phyloP scores from a whole-genome alignment of 2,113 vertebrate genomes.

The Pithys albifrons region DNA sequence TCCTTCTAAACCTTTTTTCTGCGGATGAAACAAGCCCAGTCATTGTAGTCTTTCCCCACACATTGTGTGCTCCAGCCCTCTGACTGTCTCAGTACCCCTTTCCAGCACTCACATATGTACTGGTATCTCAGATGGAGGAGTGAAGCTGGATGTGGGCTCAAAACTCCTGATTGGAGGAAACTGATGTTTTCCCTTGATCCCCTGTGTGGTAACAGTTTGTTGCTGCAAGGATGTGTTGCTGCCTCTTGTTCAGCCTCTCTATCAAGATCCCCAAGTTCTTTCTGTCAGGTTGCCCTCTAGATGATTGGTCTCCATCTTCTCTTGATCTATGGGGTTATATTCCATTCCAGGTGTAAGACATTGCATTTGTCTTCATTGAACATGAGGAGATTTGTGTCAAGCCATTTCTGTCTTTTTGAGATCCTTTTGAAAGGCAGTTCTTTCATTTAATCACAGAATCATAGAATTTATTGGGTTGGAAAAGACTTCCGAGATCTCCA shows the following conservation, averaged over 20 bases:
- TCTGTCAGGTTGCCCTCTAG: background rate
- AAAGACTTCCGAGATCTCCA: too few species aligned
- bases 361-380: background rate
- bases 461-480: too few species aligned
- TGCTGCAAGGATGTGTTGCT: background rate
- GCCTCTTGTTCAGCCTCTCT: background rate
- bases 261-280: background rate
- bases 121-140: background rate
- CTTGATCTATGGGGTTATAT: background rate
- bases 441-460: background rate
- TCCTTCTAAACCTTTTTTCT: background rate
- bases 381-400: background rate
- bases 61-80: background rate
- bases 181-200: background rate
- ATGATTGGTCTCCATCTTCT: background rate
- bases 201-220: background rate
- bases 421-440: background rate
- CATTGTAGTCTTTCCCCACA: background rate
- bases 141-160: background rate
- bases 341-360: background rate
- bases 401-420: background rate
- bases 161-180: background rate
- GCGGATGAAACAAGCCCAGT: accelerated
- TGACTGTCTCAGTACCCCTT: background rate
- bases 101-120: accelerated